A percentile compares a stretch with the other conserved stretches of the same genome.
These are phyloP conservation scores for Sycophila sp. DNA, from an alignment of 1,140 invertebrate genomes.

Conservation along the genomic window DNA sequence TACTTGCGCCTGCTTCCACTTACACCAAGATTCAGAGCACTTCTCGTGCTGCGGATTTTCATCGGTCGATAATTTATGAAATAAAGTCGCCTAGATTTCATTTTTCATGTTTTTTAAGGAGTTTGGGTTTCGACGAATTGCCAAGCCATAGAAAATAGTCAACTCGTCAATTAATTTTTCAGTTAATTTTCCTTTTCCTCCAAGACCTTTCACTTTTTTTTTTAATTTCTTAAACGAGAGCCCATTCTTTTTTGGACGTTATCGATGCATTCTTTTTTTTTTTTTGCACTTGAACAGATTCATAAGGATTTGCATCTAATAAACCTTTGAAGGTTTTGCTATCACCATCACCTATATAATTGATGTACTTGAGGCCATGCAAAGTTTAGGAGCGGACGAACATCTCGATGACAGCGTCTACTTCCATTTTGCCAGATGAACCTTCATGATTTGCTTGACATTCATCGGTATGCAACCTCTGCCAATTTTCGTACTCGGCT, in stretches of 20 bases:
- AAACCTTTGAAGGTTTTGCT: slow-evolving; percentile 25
- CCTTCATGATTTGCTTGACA: background rate
- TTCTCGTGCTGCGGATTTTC: too few relatives aligned
- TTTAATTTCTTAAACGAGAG: background rate
- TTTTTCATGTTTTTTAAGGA: too few relatives aligned
- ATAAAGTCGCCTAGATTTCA: too few relatives aligned
- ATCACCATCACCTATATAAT: slow-evolving; percentile 39
- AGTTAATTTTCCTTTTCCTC: slow-evolving; percentile 39
- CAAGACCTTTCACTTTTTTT: slow-evolving; percentile 18
- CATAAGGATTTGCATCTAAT: slow-evolving; percentile 7
- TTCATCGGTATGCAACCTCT: background rate
- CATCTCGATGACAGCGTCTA: slow-evolving; percentile 18
- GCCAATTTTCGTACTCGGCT: background rate
- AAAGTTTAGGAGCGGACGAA: slow-evolving; percentile 19
- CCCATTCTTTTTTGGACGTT: slow-evolving; percentile 39
- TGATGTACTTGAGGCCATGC: slow-evolving; percentile 10
- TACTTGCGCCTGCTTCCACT: too few relatives aligned
- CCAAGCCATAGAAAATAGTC: slow-evolving; percentile 39
- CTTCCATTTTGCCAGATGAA: background rate
- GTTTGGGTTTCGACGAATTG: slow-evolving; percentile 27
- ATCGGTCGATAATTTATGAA: too few relatives aligned
- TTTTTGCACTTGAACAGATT: slow-evolving; percentile 11
- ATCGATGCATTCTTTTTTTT: slow-evolving; percentile 35
- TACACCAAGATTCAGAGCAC: too few relatives aligned
- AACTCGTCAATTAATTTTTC: slow-evolving; percentile 39